phyloP scores from a whole-genome alignment of 2,797 vertebrate genomes.

The Pelochelys cantorii region DNA sequence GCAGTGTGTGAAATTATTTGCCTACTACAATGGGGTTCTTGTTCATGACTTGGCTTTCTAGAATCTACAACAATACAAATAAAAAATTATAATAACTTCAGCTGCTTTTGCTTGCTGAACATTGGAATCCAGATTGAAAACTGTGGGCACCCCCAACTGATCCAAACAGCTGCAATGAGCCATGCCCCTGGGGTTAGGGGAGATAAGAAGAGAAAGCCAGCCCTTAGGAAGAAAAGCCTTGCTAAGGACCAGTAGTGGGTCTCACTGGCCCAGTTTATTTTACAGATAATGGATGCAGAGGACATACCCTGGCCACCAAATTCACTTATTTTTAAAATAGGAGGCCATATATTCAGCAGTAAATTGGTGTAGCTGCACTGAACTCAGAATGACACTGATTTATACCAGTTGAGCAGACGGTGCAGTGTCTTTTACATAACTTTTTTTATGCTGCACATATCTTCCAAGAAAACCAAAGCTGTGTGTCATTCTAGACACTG shows the following conservation, averaged over 20 bases:
- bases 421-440: background rate
- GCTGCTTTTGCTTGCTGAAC: background rate
- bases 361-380: background rate
- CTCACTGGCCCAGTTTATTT: background rate
- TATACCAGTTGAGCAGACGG: background rate
- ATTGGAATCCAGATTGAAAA: background rate
- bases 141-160: background rate
- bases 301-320: background rate
- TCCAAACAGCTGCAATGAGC: background rate
- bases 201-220: background rate
- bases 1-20: background rate
- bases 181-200: background rate
- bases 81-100: background rate
- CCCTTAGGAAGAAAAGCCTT: background rate
- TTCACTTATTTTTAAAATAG: background rate
- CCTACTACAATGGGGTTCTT: background rate
- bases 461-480: background rate
- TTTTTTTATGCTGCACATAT: fast-evolving
- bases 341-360: background rate
- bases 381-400: background rate
- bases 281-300: background rate
- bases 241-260: background rate
- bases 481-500: background rate
- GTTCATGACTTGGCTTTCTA: background rate
- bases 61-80: background rate